Evolutionary conservation across 1,140 invertebrate species (phyloP), one percentile per base, ranked within the genome.

Genomic region (Megalopta genalis): DNA sequence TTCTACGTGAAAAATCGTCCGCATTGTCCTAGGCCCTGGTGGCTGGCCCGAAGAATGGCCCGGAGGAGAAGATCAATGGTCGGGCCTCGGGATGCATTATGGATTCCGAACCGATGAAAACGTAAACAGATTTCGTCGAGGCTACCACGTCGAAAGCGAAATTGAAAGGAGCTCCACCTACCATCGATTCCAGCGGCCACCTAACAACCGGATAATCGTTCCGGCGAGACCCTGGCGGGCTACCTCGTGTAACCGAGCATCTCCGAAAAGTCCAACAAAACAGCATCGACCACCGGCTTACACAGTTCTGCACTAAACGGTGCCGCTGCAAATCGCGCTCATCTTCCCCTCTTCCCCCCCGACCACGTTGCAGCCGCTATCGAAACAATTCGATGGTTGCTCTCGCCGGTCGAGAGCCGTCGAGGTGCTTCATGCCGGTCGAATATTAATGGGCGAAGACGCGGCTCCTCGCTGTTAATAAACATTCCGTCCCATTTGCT

Each of bases 191-290:
- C 57, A 67, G 79, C 62, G 74, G 66, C 79, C 67, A 62, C 57
- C 85, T 89, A 91, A 91, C 90, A 89, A 90, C 88, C 87, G 88
- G 79, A 89, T 92, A 91, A 91, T 91, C 87, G 85, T 82, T 86
- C 65, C 78, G 71, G 72, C 81, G 75, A 76, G 76, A 75, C 73
- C 67, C 49, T 64, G 59, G 49, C 4, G 52, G 59, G 82, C 69
- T 68, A 57, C 63, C 57, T 85, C 79, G 86, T 74, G 75, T 57
- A 83, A 83, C 70, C 57, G 77, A 46, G 77, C 71, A 25, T 71
- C 82, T 76, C 32, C 21, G 79, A 71, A 63, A 70, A 78, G 49
- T 74, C 68, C 64, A 86, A 85, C 82, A 72, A 86, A 82, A 85
- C 64, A 37, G n/a, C 52, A 49, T 54, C 65, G 65, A 79, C 69